Evolutionary conservation across 37 sponge, comb jelly and placozoan genomes (phyloP), one percentile per base, ranked within the genome.

Genomic region (Lycopodina hypogea): DNA sequence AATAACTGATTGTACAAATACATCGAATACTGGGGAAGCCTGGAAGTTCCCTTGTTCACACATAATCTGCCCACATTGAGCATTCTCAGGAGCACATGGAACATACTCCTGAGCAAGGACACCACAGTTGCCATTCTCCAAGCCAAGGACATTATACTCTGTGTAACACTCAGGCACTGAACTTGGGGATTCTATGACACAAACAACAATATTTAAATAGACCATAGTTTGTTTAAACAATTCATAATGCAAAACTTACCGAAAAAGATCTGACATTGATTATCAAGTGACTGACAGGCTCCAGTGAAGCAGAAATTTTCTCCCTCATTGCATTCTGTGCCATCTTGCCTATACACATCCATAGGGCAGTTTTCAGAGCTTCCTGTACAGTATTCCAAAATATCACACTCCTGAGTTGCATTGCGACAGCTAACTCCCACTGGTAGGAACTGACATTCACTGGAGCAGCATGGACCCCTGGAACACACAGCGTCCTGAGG

Each of bases 241-340:
- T n/a, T n/a, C n/a, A n/a, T n/a, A n/a, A n/a, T n/a, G n/a, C n/a
- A n/a, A n/a, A n/a, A n/a, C 71, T 60, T 55, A 39, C 84, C 77
- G 61, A 63, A 89, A 37, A 39, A 55, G 19, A 17, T 23, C 53
- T 86, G 71, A 50, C 87, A 85, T 52, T 86, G 79, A 30, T 3
- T 41, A 48, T 72, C 63, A 18, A 76, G 57, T 23, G 70, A 50
- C 23, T 19, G 68, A 67, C 91, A 90, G 4, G 2, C 12, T 2
- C 91, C 91, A 68, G 68, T 42, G 69, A 77, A 81, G 77, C 91
- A 90, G 78, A 74, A 90, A 22, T 73, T 68, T 76, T 86, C 67
- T 34, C 59, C 59, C 30, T 73, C 71, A 62, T 51, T 69, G 45
- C 91, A 90, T 21, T 34, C 17, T 1, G 29, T 51, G 18, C 86